Evolutionary conservation across 1,140 invertebrate species (phyloP).

Genomic region (Adelges cooleyi): DNA sequence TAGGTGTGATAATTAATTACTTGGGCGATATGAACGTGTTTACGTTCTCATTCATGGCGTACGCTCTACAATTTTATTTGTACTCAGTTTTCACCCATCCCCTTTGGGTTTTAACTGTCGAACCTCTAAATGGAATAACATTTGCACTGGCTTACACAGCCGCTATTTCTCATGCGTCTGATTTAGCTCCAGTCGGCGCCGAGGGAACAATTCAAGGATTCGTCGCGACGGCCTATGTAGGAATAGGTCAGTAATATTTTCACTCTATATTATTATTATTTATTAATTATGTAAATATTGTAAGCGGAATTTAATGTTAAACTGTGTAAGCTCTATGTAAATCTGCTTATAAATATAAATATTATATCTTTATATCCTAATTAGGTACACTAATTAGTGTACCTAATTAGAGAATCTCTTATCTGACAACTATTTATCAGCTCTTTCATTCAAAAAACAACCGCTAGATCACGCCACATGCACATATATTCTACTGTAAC

Average conservation of each 20-base stretch:
- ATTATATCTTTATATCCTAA: too few species aligned
- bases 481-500: too few species aligned
- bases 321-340: neutral
- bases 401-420: too few species aligned
- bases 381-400: too few species aligned
- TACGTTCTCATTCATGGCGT: conserved; percentile 61
- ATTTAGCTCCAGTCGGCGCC: conserved; percentile 67
- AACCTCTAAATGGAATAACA: conserved; percentile 73
- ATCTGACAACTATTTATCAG: neutral
- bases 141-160: conserved; percentile 80
- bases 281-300: neutral
- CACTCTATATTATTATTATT: too few species aligned
- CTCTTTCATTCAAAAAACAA: too few species aligned
- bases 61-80: conserved; percentile 60
- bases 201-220: conserved; percentile 76
- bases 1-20: conserved; percentile 60
- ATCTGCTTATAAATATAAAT: neutral
- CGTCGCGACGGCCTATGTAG: conserved; percentile 76
- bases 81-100: conserved; percentile 70
- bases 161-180: conserved; percentile 77
- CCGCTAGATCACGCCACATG: too few species aligned
- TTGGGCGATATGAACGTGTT: conserved; percentile 72
- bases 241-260: conserved; percentile 53
- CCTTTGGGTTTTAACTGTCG: conserved; percentile 72
- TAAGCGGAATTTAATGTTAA: neutral